phyloP scores from a whole-genome alignment of 2,888 invertebrate genomes.

The Callinectes sapidus region DNA sequence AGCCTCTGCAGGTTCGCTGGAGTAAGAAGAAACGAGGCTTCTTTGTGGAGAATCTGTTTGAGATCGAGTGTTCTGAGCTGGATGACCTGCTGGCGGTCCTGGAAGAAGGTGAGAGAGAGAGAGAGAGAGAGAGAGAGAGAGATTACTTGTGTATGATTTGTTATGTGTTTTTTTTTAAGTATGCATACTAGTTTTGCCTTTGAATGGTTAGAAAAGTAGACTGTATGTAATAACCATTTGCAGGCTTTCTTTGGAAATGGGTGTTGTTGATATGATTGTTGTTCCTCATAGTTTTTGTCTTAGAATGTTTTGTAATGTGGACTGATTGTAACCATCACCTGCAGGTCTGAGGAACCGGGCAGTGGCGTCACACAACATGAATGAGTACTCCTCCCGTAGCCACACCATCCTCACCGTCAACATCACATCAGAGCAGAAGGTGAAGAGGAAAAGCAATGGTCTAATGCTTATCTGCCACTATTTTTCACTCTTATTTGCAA shows the following conservation, averaged over 20 bases:
- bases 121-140: not conserved
- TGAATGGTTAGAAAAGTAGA: not conserved
- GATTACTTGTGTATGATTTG: not conserved
- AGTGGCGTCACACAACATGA: constrained; percentile 93
- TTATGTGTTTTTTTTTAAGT: not conserved
- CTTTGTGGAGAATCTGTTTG: constrained; percentile 97
- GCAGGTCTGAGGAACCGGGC: constrained; percentile 92
- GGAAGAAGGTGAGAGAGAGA: constrained; percentile 85
- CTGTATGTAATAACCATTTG: constrained; percentile 59
- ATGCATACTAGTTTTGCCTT: not conserved
- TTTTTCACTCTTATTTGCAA: not conserved
- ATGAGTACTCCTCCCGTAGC: constrained; percentile 93
- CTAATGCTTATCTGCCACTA: not conserved
- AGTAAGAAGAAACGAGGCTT: constrained; percentile 94
- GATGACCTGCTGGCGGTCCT: constrained; percentile 94
- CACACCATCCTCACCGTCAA: constrained; percentile 94
- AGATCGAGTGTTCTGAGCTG: constrained; percentile 93
- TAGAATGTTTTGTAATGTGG: not conserved
- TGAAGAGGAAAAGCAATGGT: not conserved
- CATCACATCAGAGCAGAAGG: constrained; percentile 89
- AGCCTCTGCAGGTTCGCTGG: constrained; percentile 93
- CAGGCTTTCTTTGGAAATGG: constrained; percentile 78
- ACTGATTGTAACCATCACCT: constrained; percentile 58
- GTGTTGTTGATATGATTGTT: not conserved
- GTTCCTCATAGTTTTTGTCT: not conserved